phyloP scores from a whole-genome alignment of 2,888 invertebrate species.

The Diachrysia chrysitis region DNA sequence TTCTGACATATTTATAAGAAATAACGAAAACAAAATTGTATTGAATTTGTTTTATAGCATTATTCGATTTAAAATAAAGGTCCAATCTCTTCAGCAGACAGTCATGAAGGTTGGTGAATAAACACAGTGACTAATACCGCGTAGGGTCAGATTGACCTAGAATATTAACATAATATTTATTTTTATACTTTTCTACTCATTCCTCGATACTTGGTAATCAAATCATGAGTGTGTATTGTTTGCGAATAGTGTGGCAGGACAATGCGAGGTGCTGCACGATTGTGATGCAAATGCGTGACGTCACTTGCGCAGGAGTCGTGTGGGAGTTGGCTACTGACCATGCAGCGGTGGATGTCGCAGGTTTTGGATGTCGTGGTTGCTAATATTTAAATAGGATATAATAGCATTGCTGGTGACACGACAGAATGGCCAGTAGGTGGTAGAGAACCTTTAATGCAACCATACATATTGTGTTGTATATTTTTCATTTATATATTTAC shows the following conservation, averaged over 20 bases:
- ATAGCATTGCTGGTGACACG: no score
- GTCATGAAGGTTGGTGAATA: not conserved
- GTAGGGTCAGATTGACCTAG: not conserved
- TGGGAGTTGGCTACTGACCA: conserved; percentile 7
- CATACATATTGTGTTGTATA: no score
- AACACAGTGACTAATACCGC: not conserved
- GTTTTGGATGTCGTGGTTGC: no score
- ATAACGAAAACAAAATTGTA: no score
- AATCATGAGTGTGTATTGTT: conserved; percentile 47
- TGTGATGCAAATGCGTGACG: conserved; percentile 66
- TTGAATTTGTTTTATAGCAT: no score
- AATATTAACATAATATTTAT: not conserved
- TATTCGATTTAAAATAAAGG: no score
- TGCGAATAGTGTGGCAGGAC: conserved; percentile 34
- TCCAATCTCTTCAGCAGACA: not conserved
- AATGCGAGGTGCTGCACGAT: conserved; percentile 54
- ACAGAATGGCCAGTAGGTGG: no score
- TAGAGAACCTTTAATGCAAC: no score
- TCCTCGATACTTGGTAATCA: conserved; percentile 39
- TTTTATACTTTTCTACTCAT: conserved; percentile 5
- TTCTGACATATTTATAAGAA: no score
- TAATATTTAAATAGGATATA: no score
- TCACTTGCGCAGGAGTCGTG: conserved; percentile 33
- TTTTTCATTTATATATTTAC: no score
- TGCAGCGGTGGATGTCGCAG: not conserved